Percentiles rank a stretch among this genome's conserved stretches.
These are phyloP conservation scores for Archilochus colubris DNA, from an alignment of 2,113 vertebrate genomes.

Conservation along the genomic window DNA sequence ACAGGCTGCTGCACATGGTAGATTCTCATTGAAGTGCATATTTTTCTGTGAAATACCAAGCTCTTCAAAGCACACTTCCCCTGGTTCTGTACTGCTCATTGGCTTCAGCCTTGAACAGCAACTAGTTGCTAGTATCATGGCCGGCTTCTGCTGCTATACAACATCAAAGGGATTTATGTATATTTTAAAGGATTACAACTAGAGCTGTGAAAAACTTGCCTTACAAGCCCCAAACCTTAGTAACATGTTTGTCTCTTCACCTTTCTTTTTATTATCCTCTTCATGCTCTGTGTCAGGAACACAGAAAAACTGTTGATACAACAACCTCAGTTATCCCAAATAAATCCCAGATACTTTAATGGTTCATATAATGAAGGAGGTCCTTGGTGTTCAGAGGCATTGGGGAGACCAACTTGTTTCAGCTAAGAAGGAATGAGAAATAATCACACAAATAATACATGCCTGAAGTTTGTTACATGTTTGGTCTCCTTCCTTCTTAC, in stretches of 20 bases:
- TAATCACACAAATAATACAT: slow-evolving; percentile 16
- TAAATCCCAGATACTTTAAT: slow-evolving; percentile 4
- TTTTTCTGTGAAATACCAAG: background rate
- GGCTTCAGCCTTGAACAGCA: slow-evolving; percentile 36
- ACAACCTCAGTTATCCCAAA: slow-evolving; percentile 38
- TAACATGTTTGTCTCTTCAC: background rate
- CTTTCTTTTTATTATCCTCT: slow-evolving; percentile 18
- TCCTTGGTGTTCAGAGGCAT: background rate
- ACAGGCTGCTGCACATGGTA: background rate
- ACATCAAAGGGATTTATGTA: slow-evolving; percentile 62
- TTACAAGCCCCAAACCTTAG: slow-evolving; percentile 34
- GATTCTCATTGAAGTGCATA: slow-evolving; percentile 23
- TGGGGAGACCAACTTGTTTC: background rate
- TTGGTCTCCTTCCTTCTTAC: slow-evolving; percentile 1
- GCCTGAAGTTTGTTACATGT: slow-evolving; percentile 4
- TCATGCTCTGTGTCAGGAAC: background rate
- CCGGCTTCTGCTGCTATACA: background rate
- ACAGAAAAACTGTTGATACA: slow-evolving; percentile 22
- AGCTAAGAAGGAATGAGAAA: slow-evolving; percentile 34
- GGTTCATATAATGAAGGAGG: background rate
- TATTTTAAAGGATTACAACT: slow-evolving; percentile 58
- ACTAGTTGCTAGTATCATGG: background rate
- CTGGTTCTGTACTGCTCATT: slow-evolving; percentile 10
- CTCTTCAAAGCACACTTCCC: slow-evolving; percentile 50
- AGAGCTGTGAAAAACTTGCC: slow-evolving; percentile 1